A percentile compares a stretch with the other conserved stretches of the same genome.
Evolutionary conservation across 2,888 invertebrate genomes (phyloP).

Genomic region (Anarsia innoxiella): DNA sequence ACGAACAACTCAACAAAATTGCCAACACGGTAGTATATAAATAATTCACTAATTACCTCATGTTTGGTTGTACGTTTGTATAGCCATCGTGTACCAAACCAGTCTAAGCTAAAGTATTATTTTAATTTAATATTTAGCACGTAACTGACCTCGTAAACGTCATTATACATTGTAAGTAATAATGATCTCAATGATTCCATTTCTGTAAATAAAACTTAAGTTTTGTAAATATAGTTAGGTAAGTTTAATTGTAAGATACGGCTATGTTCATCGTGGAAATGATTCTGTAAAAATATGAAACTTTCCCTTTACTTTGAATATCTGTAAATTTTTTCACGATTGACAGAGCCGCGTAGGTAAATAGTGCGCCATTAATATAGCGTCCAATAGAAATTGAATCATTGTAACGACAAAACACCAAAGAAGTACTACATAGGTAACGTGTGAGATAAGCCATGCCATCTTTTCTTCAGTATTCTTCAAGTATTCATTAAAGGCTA

Average conservation of each 20-base stretch:
- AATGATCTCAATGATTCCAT: slow-evolving; percentile 75
- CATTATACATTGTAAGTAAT: slow-evolving; percentile 48
- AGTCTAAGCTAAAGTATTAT: slow-evolving; percentile 70
- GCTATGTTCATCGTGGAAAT: no score
- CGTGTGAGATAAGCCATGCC: slow-evolving; percentile 52
- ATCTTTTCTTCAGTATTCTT: slow-evolving; percentile 66
- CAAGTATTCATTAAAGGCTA: slow-evolving; percentile 39
- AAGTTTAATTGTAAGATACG: slow-evolving; percentile 28
- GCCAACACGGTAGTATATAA: no score
- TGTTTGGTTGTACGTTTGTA: slow-evolving; percentile 32
- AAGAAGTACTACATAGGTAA: slow-evolving; percentile 65
- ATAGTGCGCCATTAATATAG: slow-evolving; percentile 55
- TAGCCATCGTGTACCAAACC: slow-evolving; percentile 54
- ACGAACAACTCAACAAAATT: no score
- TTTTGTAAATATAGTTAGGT: slow-evolving; percentile 57
- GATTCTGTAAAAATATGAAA: no score
- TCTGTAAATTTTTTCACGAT: slow-evolving; percentile 18
- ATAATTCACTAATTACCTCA: slow-evolving; percentile 67
- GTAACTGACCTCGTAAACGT: slow-evolving; percentile 53
- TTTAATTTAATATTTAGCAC: slow-evolving; percentile 44
- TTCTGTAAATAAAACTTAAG: slow-evolving; percentile 68
- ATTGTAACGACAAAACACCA: slow-evolving; percentile 67
- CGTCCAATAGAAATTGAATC: slow-evolving; percentile 65
- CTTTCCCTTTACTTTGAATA: no score
- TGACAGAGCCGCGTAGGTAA: slow-evolving; percentile 29